A percentile compares a stretch with the other conserved stretches of the same genome.
Evolutionary conservation across 2,113 vertebrate genomes (phyloP).

Genomic region (Zosterops pallidus): DNA sequence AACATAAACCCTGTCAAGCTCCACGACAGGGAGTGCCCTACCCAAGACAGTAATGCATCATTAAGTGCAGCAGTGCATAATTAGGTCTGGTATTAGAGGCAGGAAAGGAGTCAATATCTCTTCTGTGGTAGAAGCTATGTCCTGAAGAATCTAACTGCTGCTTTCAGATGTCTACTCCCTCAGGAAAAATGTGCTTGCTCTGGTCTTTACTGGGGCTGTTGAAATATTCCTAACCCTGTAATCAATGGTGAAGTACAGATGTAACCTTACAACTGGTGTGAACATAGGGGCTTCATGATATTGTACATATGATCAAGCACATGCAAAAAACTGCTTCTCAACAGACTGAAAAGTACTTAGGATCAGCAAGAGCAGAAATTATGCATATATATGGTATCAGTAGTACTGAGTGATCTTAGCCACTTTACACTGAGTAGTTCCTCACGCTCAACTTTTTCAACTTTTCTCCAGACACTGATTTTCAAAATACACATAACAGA

Average conservation of each 20-base stretch:
- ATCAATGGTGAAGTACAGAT: not conserved
- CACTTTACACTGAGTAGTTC: not conserved
- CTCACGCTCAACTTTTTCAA: not conserved
- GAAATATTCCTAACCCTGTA: not conserved
- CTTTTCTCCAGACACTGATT: not conserved
- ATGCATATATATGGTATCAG: not conserved
- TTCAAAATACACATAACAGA: not conserved
- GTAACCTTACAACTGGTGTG: not conserved
- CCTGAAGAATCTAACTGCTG: not conserved
- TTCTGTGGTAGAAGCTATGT: not conserved
- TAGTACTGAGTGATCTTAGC: not conserved
- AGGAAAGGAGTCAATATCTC: not conserved
- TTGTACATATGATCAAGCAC: not conserved
- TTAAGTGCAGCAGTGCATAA: slow-evolving; percentile 7
- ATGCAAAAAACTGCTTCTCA: not conserved
- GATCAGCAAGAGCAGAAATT: not conserved
- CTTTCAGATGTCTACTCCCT: slow-evolving; percentile 24
- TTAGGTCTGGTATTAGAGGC: slow-evolving; percentile 4
- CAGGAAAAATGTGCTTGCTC: slow-evolving; percentile 33
- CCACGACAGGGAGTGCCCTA: not conserved
- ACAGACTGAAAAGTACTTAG: not conserved
- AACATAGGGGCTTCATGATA: not conserved
- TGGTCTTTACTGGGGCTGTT: not conserved
- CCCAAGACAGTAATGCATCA: slow-evolving; percentile 2
- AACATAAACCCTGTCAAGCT: not conserved